Base-by-base conservation (phyloP, 2,113 vertebrate genomes). In the Tamias sibiricus region DNA sequence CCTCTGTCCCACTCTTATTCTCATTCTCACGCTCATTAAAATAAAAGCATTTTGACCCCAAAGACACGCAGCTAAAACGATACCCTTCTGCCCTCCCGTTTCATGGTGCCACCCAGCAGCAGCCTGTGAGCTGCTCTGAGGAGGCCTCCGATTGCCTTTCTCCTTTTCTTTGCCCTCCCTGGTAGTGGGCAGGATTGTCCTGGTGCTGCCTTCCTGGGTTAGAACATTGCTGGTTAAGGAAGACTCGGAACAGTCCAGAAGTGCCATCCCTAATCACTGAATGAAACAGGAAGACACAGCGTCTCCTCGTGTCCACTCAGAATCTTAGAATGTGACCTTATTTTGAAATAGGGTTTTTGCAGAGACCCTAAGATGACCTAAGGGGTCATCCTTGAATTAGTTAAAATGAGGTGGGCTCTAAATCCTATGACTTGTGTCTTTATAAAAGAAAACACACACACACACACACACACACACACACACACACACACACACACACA, bases 391-490 rank as follows among this genome's bases (percentile, higher is more conserved):
- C 54, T 57, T 24, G 16, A 6, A 88, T 95, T 92, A 57, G 30
- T 91, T 75, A 88, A 86, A 75, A 89, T 79, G 82, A 82, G 22
- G 47, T 42, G 47, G 26, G 22, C 24, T 64, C 76, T 24, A 81
- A 57, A 24, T 49, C 40, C n/a, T 52, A 47, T 52, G 76, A 90
- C 76, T 62, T 1, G 28, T 62, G n/a, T 81, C 76, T 85, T 59
- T 85, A 54, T 87, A 24, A 81, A 90, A 87, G 66, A 94, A 89
- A 75, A 75, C n/a, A 86, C 32, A 54, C 52, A 79, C 28, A 79
- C 12, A 22, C 35, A 44, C 12, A 42, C 32, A 42, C 49, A 68
- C 32, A 72, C 12, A 22, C 35, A 44, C 13, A 57, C 32, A 62
- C 49, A 79, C 32, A 79, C 13, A 24, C 35, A 64, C 52, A 79